phyloP scores from a whole-genome alignment of 2,797 vertebrate species.

The Phrynocephalus forsythii region DNA sequence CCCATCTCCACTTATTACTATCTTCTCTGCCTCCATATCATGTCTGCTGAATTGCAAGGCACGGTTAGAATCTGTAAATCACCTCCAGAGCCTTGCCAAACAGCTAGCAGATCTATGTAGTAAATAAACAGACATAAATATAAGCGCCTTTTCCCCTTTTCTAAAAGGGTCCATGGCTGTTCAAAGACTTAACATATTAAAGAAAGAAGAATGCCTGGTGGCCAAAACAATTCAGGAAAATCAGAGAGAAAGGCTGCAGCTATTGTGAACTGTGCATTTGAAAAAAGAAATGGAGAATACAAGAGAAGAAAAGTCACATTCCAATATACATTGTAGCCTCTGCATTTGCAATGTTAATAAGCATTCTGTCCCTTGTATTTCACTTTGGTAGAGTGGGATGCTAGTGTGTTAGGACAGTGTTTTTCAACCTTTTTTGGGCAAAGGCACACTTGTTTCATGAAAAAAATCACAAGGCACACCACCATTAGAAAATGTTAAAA shows the following conservation, averaged over 20 bases:
- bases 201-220: background rate
- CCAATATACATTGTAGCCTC: background rate
- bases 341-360: background rate
- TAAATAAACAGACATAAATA: too few species aligned
- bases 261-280: background rate
- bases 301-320: background rate
- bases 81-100: too few species aligned
- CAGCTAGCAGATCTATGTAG: too few species aligned
- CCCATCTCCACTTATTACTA: background rate
- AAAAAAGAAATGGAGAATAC: background rate
- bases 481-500: too few species aligned
- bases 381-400: background rate
- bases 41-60: background rate
- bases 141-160: background rate
- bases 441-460: too few species aligned
- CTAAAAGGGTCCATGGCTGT: background rate
- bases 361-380: background rate
- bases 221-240: background rate
- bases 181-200: background rate
- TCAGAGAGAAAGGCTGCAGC: background rate
- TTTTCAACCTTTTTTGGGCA: too few species aligned
- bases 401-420: too few species aligned
- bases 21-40: background rate
- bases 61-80: background rate
- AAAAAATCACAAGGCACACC: too few species aligned